These are phyloP conservation scores for Drosophila putrida DNA, from an alignment of 2,888 invertebrate species.

Conservation along the genomic window DNA sequence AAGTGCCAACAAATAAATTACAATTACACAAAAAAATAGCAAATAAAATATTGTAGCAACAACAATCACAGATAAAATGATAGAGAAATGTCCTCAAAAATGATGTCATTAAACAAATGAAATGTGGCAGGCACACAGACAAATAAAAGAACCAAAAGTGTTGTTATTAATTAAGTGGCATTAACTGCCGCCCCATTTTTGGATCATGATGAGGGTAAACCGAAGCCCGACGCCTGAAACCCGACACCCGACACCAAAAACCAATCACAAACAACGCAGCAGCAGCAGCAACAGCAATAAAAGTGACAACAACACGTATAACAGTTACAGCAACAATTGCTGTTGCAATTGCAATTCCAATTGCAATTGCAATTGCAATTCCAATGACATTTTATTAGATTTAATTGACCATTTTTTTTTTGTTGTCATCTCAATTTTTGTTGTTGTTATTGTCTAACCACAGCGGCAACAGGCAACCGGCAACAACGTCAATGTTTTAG, in stretches of 20 bases:
- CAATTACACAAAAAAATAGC: constrained; percentile 42
- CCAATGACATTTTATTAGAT: constrained; percentile 58
- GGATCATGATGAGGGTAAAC: constrained; percentile 20
- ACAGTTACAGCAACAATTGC: constrained; percentile 22
- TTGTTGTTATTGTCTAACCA: constrained; percentile 20
- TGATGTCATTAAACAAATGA: constrained; percentile 55
- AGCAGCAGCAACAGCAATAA: constrained; percentile 11
- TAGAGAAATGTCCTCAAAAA: constrained; percentile 32
- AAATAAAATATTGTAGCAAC: constrained; percentile 18
- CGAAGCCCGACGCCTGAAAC: constrained; percentile 23
- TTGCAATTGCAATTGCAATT: constrained; percentile 32
- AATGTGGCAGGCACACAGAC: constrained; percentile 40
- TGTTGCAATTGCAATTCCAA: constrained; percentile 21
- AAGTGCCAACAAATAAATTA: constrained; percentile 64
- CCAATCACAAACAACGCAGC: constrained; percentile 20
- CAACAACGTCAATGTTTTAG: constrained; percentile 12
- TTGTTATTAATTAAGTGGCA: constrained; percentile 74
- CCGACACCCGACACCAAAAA: constrained; percentile 20
- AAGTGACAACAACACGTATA: constrained; percentile 6
- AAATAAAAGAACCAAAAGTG: constrained; percentile 52
- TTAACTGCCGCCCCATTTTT: constrained; percentile 47
- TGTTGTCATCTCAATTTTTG: constrained; percentile 1
- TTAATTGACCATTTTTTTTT: constrained; percentile 51
- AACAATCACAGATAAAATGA: constrained; percentile 8
- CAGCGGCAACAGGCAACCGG: constrained; percentile 42